Conservation (phyloP, 2,797 vertebrate genomes). For the Hydrophis major region DNA sequence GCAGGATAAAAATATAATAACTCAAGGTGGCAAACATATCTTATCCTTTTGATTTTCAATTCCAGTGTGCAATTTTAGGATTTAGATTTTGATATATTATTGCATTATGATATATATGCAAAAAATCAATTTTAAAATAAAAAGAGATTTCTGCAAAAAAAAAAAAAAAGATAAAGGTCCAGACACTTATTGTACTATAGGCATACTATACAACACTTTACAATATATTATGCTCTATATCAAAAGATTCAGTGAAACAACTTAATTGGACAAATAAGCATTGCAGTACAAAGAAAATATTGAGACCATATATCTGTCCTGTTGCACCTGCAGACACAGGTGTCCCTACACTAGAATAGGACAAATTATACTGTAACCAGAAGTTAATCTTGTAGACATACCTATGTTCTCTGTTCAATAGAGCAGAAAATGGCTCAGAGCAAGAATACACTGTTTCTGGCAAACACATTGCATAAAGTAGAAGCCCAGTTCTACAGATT, state of each 20-base stretch:
- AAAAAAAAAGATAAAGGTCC: not conserved
- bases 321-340: not conserved
- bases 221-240: not conserved
- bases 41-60: not conserved
- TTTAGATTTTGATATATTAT: not conserved
- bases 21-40: not conserved
- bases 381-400: not conserved
- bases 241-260: not conserved
- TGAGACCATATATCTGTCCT: not conserved
- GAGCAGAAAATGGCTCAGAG: not conserved
- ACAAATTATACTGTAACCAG: not conserved
- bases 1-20: not conserved
- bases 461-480: not conserved
- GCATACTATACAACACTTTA: not conserved
- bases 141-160: not conserved
- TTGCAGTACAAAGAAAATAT: not conserved
- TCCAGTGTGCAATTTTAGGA: not conserved
- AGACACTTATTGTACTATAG: not conserved
- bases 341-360: not conserved
- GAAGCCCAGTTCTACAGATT: not conserved
- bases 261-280: not conserved
- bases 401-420: not conserved
- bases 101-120: not conserved
- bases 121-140: not conserved
- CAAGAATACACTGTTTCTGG: not conserved